Conservation (phyloP, 2,797 vertebrate species). For the Scolopax rusticola region DNA sequence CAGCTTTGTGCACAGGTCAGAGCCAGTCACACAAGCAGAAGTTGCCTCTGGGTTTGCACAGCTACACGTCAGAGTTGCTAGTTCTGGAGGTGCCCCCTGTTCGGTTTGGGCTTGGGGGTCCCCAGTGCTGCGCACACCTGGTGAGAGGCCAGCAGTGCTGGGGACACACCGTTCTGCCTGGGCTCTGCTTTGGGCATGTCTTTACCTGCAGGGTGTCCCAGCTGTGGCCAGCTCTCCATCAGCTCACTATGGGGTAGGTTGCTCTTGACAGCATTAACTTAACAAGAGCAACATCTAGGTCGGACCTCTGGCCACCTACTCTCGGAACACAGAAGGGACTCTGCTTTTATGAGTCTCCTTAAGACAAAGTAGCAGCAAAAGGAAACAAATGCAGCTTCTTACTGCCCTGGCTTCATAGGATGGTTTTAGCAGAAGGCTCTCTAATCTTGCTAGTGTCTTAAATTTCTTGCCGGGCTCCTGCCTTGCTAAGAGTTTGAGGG, state of each 20-base stretch:
- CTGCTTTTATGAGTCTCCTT: neutral
- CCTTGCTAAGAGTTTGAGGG: neutral
- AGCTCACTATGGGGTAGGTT: neutral
- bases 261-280: neutral
- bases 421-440: neutral
- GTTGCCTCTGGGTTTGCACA: conserved; percentile 11
- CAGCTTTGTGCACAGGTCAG: neutral
- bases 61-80: neutral
- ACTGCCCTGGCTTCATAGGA: neutral
- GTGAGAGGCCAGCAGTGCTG: neutral
- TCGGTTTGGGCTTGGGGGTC: neutral
- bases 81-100: neutral
- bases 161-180: neutral
- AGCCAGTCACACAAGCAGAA: conserved; percentile 4
- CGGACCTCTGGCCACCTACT: neutral
- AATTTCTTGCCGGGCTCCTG: neutral
- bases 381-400: neutral
- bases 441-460: neutral
- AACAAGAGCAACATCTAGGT: neutral
- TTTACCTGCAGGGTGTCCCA: neutral
- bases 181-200: neutral
- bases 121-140: neutral
- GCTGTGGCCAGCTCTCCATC: neutral
- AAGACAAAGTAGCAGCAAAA: neutral
- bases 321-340: neutral